phyloP scores from a whole-genome alignment of 1,140 invertebrate species.

The Aphis gossypii region DNA sequence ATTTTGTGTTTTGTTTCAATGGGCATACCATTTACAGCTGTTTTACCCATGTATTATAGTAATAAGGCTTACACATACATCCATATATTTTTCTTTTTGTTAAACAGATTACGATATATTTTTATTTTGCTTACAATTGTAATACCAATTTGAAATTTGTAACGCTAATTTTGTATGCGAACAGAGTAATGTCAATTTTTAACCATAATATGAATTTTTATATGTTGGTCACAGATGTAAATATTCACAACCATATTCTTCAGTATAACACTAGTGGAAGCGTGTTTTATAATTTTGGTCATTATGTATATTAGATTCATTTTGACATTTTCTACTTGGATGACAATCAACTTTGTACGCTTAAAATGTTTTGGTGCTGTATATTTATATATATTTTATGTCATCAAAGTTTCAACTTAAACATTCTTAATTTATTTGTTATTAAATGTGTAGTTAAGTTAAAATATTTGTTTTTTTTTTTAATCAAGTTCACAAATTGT shows the following conservation, averaged over 20 bases:
- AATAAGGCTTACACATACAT: not conserved
- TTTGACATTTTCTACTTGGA: not conserved
- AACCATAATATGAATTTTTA: not conserved
- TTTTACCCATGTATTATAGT: slow-evolving; percentile 3
- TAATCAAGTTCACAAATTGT: not conserved
- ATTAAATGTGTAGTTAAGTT: not conserved
- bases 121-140: slow-evolving; percentile 12
- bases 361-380: not conserved
- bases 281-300: not conserved
- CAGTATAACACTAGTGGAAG: not conserved
- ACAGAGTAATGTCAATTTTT: not conserved
- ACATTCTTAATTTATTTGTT: slow-evolving; percentile 3
- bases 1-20: not conserved
- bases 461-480: no score
- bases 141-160: not conserved
- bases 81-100: not conserved
- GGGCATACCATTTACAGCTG: not conserved
- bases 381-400: not conserved
- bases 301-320: not conserved
- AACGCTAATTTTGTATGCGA: not conserved
- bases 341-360: not conserved
- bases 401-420: not conserved
- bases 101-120: not conserved
- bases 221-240: slow-evolving; percentile 15
- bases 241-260: not conserved